Evolutionary conservation across 1,140 invertebrate genomes (phyloP).

Genomic region (Sarcophaga bullata): DNA sequence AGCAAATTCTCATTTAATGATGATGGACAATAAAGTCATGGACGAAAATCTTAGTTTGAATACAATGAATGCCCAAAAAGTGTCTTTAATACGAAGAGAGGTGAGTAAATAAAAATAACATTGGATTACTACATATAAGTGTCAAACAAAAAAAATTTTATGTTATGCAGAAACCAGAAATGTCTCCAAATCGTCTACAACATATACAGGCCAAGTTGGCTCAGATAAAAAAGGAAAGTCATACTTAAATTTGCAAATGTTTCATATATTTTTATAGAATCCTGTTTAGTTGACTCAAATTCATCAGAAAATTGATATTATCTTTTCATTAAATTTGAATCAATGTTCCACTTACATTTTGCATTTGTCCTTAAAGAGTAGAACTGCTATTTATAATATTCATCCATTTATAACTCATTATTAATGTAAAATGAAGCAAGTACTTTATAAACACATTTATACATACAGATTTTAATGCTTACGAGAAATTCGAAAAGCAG

Average conservation of each 20-base stretch:
- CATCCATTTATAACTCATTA: too few relatives aligned
- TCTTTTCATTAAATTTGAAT: too few relatives aligned
- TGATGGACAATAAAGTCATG: constrained; percentile 62
- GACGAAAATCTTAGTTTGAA: constrained; percentile 64
- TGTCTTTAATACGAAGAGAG: constrained; percentile 58
- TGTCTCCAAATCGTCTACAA: constrained; percentile 63
- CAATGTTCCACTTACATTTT: too few relatives aligned
- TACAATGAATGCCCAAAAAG: constrained; percentile 60
- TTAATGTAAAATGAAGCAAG: too few relatives aligned
- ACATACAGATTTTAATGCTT: too few relatives aligned
- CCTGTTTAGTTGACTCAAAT: neutral
- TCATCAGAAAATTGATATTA: too few relatives aligned
- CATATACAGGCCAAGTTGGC: constrained; percentile 63
- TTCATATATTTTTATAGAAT: neutral
- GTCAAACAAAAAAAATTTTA: neutral
- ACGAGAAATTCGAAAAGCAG: too few relatives aligned
- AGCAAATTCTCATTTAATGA: constrained; percentile 42
- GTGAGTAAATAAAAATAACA: constrained; percentile 46
- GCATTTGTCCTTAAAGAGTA: too few relatives aligned
- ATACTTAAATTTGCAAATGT: constrained; percentile 47
- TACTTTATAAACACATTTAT: too few relatives aligned
- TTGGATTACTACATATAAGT: neutral
- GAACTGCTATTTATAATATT: too few relatives aligned
- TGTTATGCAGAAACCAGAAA: constrained; percentile 56
- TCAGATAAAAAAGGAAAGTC: constrained; percentile 62